phyloP scores from a whole-genome alignment of 2,888 invertebrate species.

The Agrochola lychnidis region DNA sequence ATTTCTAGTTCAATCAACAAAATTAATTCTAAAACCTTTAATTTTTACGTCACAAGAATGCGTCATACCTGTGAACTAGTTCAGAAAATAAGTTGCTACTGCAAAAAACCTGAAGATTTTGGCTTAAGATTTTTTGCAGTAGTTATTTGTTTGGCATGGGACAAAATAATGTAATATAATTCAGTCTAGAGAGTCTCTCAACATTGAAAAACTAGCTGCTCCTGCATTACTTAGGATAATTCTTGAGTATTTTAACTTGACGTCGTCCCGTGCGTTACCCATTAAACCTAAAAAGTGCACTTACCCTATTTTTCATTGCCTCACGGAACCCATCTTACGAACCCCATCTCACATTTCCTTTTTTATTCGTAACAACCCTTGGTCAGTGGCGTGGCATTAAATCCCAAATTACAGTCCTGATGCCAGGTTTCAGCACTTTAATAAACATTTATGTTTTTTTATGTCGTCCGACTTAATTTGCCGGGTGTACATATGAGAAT shows the following conservation, averaged over 20 bases:
- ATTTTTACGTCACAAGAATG: background rate
- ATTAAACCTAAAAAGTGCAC: constrained; percentile 3
- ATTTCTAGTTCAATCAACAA: no score
- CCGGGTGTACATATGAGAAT: constrained; percentile 63
- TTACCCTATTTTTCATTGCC: constrained; percentile 24
- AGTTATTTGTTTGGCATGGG: no score
- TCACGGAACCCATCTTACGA: constrained; percentile 53
- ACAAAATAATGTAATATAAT: background rate
- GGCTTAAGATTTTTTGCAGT: background rate
- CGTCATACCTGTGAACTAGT: background rate
- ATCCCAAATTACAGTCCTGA: constrained; percentile 68
- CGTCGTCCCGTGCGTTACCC: background rate
- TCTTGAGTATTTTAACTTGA: background rate
- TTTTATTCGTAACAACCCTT: constrained; percentile 51
- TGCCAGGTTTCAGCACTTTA: constrained; percentile 70
- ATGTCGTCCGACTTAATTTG: constrained; percentile 67
- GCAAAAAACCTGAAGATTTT: background rate
- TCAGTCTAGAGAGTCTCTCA: background rate
- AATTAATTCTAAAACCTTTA: no score
- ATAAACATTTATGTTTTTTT: constrained; percentile 71
- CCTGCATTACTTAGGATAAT: background rate
- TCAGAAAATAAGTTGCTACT: background rate
- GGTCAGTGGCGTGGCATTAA: constrained; percentile 65
- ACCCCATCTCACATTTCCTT: constrained; percentile 28
- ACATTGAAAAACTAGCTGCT: background rate